Percentiles rank a stretch among this genome's conserved stretches.
Evolutionary conservation across 2,888 invertebrate species (phyloP).

Genomic region (Sinotaia quadrata): DNA sequence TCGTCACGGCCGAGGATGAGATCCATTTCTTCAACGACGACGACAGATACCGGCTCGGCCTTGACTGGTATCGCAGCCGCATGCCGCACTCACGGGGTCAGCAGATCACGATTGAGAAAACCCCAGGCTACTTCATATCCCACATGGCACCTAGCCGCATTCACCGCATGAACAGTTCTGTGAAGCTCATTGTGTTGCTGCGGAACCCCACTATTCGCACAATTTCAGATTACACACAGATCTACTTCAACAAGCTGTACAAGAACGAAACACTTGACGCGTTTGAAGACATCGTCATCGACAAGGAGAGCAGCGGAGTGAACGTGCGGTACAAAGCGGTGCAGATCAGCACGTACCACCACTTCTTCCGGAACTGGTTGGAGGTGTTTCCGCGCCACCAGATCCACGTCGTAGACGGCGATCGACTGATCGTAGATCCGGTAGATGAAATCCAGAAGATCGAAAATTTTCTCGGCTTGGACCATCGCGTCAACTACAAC

Average conservation of each 20-base stretch:
- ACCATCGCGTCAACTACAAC: conserved; percentile 74
- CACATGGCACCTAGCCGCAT: conserved; percentile 95
- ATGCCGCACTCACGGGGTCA: conserved; percentile 94
- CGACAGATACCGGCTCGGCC: conserved; percentile 86
- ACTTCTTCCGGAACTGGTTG: conserved; percentile 92
- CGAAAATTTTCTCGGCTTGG: conserved; percentile 67
- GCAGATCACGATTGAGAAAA: conserved; percentile 97
- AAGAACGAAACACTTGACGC: conserved; percentile 61
- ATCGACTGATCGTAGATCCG: conserved; percentile 66
- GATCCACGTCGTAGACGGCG: conserved; percentile 89
- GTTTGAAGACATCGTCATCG: conserved; percentile 72
- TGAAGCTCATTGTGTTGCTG: conserved; percentile 90
- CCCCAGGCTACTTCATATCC: conserved; percentile 97
- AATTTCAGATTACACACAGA: conserved; percentile 96
- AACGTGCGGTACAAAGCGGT: conserved; percentile 73
- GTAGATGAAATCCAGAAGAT: conserved; percentile 63
- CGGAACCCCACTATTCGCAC: conserved; percentile 96
- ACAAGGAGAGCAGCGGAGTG: conserved; percentile 67
- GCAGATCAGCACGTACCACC: conserved; percentile 69
- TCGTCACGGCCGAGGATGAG: conserved; percentile 94
- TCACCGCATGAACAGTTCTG: conserved; percentile 91
- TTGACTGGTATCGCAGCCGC: conserved; percentile 90
- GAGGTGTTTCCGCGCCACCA: conserved; percentile 92
- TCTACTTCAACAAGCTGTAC: conserved; percentile 77
- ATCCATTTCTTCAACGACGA: conserved; percentile 96